These are phyloP conservation scores for Atta colombica DNA, from an alignment of 1,140 invertebrate genomes.

Conservation along the genomic window DNA sequence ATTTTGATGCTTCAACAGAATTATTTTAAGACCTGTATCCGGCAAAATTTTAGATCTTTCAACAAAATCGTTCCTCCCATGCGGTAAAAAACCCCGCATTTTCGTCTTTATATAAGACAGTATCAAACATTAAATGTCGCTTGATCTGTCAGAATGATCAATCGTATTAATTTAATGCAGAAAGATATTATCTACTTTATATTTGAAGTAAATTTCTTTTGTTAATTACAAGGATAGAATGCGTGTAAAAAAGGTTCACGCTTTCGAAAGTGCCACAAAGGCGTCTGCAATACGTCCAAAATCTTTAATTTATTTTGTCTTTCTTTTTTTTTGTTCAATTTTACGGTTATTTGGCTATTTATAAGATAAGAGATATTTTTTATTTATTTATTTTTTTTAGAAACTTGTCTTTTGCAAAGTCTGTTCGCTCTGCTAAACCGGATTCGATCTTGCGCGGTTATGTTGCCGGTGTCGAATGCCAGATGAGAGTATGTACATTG, in stretches of 20 bases:
- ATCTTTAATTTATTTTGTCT: neutral
- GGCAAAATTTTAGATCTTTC: too few species aligned
- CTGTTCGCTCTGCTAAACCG: neutral
- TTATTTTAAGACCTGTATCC: too few species aligned
- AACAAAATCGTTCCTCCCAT: neutral
- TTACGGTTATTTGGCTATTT: neutral
- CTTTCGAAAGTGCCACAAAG: neutral
- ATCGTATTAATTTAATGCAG: neutral
- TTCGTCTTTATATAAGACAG: neutral
- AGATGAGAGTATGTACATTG: neutral
- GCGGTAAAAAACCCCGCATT: slow-evolving; percentile 4
- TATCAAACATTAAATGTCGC: neutral
- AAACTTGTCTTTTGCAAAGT: neutral
- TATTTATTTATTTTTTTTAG: slow-evolving; percentile 17
- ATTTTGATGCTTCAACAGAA: too few species aligned
- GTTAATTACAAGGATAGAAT: neutral
- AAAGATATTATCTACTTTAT: neutral
- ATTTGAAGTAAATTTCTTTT: neutral
- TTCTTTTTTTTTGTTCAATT: neutral
- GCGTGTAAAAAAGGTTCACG: neutral
- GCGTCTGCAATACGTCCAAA: neutral
- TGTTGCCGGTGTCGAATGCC: slow-evolving; percentile 18
- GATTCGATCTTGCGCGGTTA: neutral
- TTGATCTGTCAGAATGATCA: neutral
- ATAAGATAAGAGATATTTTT: neutral